Evolutionary conservation across 2,113 vertebrate species (phyloP), one percentile per base, ranked within the genome.

Genomic region (Psilopsiagon aymara): DNA sequence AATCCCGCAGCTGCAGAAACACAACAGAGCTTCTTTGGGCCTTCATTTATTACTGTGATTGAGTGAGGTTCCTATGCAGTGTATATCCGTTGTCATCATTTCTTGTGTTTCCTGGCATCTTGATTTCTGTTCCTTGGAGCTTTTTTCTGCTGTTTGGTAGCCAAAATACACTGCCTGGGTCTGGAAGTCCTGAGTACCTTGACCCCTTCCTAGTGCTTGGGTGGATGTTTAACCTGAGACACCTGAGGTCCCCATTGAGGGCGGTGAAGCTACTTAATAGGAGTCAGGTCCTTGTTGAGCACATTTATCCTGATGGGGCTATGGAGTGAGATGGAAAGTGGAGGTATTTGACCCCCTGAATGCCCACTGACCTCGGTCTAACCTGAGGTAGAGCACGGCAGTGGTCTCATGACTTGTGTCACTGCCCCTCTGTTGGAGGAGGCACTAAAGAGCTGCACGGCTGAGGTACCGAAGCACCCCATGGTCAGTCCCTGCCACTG

Each of bases 361-460:
- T n/a, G 84, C 84, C 92, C 16, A 52, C 84, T 89, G 92, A 91
- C 94, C 87, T 79, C 17, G 27, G 28, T 37, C 85, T 96, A 62
- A 90, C 75, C 67, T 21, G 91, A 86, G 86, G 91, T 62, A 13
- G 59, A 74, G 10, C 89, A 13, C 76, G 46, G 88, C 94, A 75
- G 82, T 4, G 23, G 25, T 85, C 79, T 82, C 75, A 64, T 85
- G 91, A 46, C 88, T 78, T 41, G 70, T 79, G 44, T 74, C 95
- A 28, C 81, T 84, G 29, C 93, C 63, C 66, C 81, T 74, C 84
- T 43, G 77, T 11, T 43, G 63, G 71, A 79, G 82, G 43, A 69
- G 71, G 71, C 62, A 76, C 69, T 73, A 55, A 17, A 9, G 85
- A 49, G 51, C 23, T 6, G 21, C 0, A 2, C 25, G 5, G 57